phyloP scores from a whole-genome alignment of 2,113 vertebrate species.

The Turnix velox region DNA sequence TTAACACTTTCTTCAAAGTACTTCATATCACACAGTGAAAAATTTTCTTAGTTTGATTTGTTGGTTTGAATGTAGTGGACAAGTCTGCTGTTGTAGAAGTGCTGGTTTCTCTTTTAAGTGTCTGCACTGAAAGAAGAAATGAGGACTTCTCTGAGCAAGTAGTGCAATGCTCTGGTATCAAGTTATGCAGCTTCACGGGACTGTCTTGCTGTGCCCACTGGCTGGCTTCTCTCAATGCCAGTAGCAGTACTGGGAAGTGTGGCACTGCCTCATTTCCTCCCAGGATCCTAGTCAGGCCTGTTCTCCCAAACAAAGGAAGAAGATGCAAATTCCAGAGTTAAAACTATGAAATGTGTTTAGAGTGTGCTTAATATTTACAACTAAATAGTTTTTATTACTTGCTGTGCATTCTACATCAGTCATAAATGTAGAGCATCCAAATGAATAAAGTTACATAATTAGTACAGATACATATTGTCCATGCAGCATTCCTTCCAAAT shows the following conservation, averaged over 20 bases:
- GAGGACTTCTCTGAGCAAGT: neutral
- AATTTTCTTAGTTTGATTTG: neutral
- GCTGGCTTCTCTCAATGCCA: neutral
- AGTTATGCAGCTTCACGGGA: neutral
- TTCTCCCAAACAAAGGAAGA: neutral
- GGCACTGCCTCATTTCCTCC: neutral
- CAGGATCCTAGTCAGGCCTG: fast-evolving
- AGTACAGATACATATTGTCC: neutral
- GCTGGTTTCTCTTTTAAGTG: neutral
- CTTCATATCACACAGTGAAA: neutral
- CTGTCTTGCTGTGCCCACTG: neutral
- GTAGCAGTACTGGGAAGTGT: neutral
- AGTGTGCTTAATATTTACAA: neutral
- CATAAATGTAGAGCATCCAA: neutral
- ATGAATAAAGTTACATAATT: neutral
- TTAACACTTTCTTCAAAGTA: neutral
- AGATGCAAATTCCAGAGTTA: neutral
- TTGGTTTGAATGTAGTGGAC: neutral
- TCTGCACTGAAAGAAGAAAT: neutral
- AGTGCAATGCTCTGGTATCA: neutral
- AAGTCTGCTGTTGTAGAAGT: neutral
- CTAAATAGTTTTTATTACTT: neutral
- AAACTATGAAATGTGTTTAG: neutral
- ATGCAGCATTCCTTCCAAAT: neutral
- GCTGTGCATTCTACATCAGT: neutral